Evolutionary conservation across 1,140 invertebrate species (phyloP).

Genomic region (Sinonovacula constricta): DNA sequence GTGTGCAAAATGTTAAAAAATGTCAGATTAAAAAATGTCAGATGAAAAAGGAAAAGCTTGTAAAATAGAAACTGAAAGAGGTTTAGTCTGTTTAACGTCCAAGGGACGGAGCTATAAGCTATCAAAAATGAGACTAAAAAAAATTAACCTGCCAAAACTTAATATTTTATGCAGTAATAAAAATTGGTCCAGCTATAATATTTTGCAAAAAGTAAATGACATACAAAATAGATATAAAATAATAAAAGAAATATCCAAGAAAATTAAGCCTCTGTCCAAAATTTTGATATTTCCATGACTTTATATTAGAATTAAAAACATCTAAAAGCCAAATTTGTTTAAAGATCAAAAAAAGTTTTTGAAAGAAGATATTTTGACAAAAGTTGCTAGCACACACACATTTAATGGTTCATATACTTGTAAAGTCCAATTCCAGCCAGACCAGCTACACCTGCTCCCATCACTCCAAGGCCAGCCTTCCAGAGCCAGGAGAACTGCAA

Average conservation of each 20-base stretch:
- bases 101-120: neutral
- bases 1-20: too few relatives aligned
- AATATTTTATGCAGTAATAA: too few relatives aligned
- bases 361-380: neutral
- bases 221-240: neutral
- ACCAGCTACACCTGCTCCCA: constrained; percentile 32
- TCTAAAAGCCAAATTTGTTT: neutral
- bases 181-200: neutral
- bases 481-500: constrained; percentile 37
- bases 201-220: neutral
- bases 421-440: constrained; percentile 32
- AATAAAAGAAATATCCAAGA: too few relatives aligned
- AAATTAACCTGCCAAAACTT: too few relatives aligned
- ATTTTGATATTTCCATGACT: neutral
- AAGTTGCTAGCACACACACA: neutral
- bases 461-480: constrained; percentile 13
- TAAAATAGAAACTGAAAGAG: too few relatives aligned
- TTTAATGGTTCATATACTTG: constrained; percentile 29
- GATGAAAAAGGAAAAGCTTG: too few relatives aligned
- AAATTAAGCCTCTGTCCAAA: too few relatives aligned
- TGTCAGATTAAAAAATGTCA: too few relatives aligned
- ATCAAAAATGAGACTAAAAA: too few relatives aligned
- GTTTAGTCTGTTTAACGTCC: neutral
- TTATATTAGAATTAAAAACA: neutral
- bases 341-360: neutral